Conservation (phyloP, 2,888 invertebrate genomes). For the Cheilosia variabilis region DNA sequence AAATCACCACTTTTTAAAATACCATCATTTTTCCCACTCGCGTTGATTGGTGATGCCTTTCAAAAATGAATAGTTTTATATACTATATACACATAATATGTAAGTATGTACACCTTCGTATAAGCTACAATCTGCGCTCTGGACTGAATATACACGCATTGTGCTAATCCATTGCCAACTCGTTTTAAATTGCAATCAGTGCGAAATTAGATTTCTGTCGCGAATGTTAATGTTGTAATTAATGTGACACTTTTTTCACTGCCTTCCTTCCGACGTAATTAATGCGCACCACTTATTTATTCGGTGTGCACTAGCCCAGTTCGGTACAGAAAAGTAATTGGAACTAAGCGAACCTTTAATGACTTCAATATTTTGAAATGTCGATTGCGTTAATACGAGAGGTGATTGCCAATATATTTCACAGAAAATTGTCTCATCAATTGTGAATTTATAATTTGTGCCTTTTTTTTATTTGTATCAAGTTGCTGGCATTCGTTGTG, state of each 20-base stretch:
- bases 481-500: background rate
- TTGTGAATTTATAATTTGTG: conserved; percentile 19
- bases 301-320: conserved; percentile 46
- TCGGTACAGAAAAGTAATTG: conserved; percentile 53
- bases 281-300: conserved; percentile 63
- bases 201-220: conserved; percentile 49
- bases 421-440: conserved; percentile 51
- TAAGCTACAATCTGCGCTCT: conserved; percentile 16
- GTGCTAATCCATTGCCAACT: conserved; percentile 55
- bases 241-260: conserved; percentile 61
- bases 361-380: conserved; percentile 67
- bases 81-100: background rate
- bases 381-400: conserved; percentile 60
- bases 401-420: conserved; percentile 62
- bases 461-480: background rate
- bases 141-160: conserved; percentile 22
- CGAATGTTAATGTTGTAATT: conserved; percentile 54
- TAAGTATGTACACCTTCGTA: background rate
- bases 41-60: conserved; percentile 21
- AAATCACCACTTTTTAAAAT: conserved; percentile 29
- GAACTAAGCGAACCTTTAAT: conserved; percentile 59
- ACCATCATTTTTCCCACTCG: background rate
- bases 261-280: conserved; percentile 58
- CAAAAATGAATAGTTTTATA: conserved; percentile 30
- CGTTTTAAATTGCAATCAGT: conserved; percentile 57